Evolutionary conservation across 2,888 invertebrate species (phyloP).

Genomic region (Leptarthrus brevirostris): DNA sequence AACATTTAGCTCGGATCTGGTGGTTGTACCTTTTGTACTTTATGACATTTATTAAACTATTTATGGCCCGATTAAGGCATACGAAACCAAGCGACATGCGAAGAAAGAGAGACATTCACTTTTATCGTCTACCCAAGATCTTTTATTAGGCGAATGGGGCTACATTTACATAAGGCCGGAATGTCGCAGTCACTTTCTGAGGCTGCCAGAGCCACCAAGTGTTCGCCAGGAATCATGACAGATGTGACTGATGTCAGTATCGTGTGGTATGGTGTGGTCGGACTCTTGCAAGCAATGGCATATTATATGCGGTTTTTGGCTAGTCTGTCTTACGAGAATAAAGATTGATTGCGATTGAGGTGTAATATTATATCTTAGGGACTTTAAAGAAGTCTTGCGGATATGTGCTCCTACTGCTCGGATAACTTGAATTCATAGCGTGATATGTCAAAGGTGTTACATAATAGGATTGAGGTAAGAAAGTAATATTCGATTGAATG

Average conservation of each 20-base stretch:
- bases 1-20: constrained; percentile 25
- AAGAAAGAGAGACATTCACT: constrained; percentile 46
- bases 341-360: constrained; percentile 47
- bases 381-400: constrained; percentile 12
- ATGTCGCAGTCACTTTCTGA: constrained; percentile 25
- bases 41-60: constrained; percentile 49
- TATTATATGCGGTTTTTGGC: constrained; percentile 45
- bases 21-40: constrained; percentile 40
- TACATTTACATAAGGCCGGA: constrained; percentile 43
- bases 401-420: constrained; percentile 1
- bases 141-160: constrained; percentile 41
- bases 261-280: constrained; percentile 27
- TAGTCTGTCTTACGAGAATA: constrained; percentile 17
- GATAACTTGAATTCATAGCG: constrained; percentile 5
- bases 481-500: not conserved
- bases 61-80: constrained; percentile 45
- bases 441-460: constrained; percentile 27
- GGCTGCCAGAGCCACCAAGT: not conserved
- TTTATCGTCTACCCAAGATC: constrained; percentile 41
- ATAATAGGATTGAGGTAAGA: not conserved
- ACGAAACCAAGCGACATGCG: constrained; percentile 35
- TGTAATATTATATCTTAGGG: constrained; percentile 34
- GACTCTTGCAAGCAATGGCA: constrained; percentile 12
- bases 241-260: constrained; percentile 42
- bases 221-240: constrained; percentile 7